Conservation (phyloP, 2,797 vertebrate species). For the Heteromormyrus szaboi region DNA sequence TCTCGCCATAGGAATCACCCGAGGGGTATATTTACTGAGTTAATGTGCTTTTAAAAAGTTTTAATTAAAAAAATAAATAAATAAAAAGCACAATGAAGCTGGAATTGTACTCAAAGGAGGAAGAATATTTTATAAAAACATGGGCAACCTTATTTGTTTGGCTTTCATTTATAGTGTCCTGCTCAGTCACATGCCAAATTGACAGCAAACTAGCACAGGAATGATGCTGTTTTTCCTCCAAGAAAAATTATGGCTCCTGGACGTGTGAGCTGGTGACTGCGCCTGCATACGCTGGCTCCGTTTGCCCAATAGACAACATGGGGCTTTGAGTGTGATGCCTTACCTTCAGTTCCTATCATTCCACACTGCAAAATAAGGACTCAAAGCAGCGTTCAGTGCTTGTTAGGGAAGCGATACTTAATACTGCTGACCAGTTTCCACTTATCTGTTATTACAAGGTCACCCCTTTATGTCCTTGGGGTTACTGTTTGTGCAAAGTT, state of each 20-base stretch:
- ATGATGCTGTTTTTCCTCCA: not conserved
- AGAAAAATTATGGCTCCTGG: not conserved
- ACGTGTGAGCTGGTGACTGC: not conserved
- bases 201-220: not conserved
- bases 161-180: not conserved
- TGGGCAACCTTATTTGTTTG: not conserved
- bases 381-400: not conserved
- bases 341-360: not conserved
- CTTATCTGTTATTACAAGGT: not conserved
- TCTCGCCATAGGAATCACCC: slow-evolving; percentile 29
- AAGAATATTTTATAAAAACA: not conserved
- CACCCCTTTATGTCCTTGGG: not conserved
- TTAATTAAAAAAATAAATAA: not conserved
- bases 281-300: not conserved
- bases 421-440: not conserved
- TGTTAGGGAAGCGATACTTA: not conserved
- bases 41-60: not conserved
- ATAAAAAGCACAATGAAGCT: not conserved
- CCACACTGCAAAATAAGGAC: not conserved
- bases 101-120: not conserved
- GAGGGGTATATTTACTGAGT: slow-evolving; percentile 33
- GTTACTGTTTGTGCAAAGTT: not conserved
- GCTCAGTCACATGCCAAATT: not conserved
- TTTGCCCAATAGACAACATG: not conserved
- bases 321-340: not conserved